Evolutionary conservation across 2,113 vertebrate species (phyloP), one percentile per base, ranked within the genome.

Genomic region (Vimba vimba): DNA sequence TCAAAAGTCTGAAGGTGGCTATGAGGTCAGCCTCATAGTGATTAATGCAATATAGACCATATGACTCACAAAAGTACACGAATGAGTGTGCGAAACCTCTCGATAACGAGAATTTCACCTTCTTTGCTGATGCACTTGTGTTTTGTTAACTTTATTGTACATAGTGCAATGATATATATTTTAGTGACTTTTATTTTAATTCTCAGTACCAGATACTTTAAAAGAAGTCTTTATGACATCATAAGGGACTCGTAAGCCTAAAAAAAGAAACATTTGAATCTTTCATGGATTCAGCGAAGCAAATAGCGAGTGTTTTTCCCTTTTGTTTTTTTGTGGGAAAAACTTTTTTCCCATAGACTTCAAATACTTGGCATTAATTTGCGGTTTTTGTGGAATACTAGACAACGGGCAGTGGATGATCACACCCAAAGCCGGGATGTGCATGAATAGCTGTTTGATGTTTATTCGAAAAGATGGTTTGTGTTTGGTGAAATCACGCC

Each of bases 91-190:
- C 5, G 10, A 78, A 59, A 59, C 52, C 10, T 11, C 43, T 81
- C 9, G 25, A 27, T 57, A 23, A 55, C 1, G 7, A 77, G 19
- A 17, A 77, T 82, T 69, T 82, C 80, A 47, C 39, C 39, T 30
- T 21, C 30, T 6, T 64, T 33, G 23, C 33, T 62, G n/a, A n/a
- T 64, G 39, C n/a, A 36, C 78, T 69, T 36, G 43, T 52, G 19
- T 82, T 82, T 80, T 25, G 30, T 60, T 69, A 52, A 81, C 60
- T 47, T 45, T 81, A 81, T 47, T 47, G 36, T 81, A 45, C 36
- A 45, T 47, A 25, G 13, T 64, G 57, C 12, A 64, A 64, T 52
- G 25, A 52, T 23, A 23, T 33, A 36, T 36, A 52, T 66, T 69
- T 82, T 36, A 69, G 43, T 30, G 19, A 27, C 25, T 69, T 69